Percentiles rank a stretch among this genome's conserved stretches.
Conservation (phyloP, 2,797 vertebrate species). For the Diglossa cyanea region DNA sequence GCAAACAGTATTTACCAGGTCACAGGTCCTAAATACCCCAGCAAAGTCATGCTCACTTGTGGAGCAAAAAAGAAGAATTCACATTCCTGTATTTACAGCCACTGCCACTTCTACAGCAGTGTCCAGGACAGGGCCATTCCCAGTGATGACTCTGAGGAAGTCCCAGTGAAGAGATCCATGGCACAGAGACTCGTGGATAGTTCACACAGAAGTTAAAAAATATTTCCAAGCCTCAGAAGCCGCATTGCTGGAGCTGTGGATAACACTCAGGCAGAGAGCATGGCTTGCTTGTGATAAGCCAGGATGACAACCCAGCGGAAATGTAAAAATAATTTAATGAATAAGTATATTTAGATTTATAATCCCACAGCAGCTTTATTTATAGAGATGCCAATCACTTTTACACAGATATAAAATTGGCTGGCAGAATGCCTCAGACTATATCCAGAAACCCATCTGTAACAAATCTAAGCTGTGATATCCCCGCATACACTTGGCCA, state of each 20-base stretch:
- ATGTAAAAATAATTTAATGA: conserved; percentile 56
- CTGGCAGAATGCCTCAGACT: conserved; percentile 52
- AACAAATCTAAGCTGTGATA: conserved; percentile 47
- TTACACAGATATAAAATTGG: conserved; percentile 46
- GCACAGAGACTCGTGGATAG: neutral
- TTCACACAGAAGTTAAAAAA: neutral
- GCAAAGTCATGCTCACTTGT: neutral
- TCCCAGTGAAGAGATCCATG: neutral
- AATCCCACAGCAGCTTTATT: conserved; percentile 57
- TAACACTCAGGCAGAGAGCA: neutral
- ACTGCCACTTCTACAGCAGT: neutral
- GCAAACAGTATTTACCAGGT: neutral
- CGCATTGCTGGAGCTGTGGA: neutral
- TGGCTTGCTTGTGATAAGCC: neutral
- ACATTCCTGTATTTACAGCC: neutral
- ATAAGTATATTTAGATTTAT: conserved; percentile 63
- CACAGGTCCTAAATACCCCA: neutral
- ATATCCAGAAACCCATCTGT: conserved; percentile 59
- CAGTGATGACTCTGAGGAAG: neutral
- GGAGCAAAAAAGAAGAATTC: neutral
- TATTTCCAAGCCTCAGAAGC: neutral
- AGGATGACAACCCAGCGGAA: conserved; percentile 16
- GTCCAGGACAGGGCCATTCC: neutral
- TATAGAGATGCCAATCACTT: conserved; percentile 64
- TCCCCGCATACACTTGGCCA: conserved; percentile 16